Evolutionary conservation across 2,113 vertebrate genomes (phyloP).

Genomic region (Pan paniscus): DNA sequence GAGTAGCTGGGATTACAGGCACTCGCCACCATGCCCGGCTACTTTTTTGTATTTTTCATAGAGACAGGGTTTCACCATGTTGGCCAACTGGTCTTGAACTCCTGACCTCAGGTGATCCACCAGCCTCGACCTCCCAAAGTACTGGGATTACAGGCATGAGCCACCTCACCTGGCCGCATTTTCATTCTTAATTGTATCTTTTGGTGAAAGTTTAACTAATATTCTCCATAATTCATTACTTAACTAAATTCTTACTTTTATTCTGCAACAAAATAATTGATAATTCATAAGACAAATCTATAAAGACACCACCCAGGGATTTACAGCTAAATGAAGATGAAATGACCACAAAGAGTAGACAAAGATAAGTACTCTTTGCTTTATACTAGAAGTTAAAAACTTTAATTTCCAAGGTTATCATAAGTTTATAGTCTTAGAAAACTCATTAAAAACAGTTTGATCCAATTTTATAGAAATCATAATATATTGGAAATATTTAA

Average conservation of each 20-base stretch:
- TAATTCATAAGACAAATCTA: not conserved
- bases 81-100: too few species aligned
- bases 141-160: too few species aligned
- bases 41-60: too few species aligned
- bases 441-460: slow-evolving; percentile 6
- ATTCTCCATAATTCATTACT: slow-evolving; percentile 23
- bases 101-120: too few species aligned
- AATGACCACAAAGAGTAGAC: not conserved
- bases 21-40: too few species aligned
- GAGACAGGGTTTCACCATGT: too few species aligned
- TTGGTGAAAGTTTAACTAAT: slow-evolving; percentile 29
- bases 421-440: not conserved
- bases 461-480: not conserved
- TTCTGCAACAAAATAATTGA: not conserved
- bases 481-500: slow-evolving; percentile 31
- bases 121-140: too few species aligned
- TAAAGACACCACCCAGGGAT: not conserved
- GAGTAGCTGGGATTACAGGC: too few species aligned
- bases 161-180: not conserved
- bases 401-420: slow-evolving; percentile 1
- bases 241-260: slow-evolving; percentile 12
- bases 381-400: not conserved
- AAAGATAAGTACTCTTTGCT: not conserved
- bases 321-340: slow-evolving; percentile 2
- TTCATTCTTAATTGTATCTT: not conserved